Percentiles rank a stretch among this genome's conserved stretches.
Evolutionary conservation across 1,140 invertebrate species (phyloP).

Genomic region (Drosophila funebris): DNA sequence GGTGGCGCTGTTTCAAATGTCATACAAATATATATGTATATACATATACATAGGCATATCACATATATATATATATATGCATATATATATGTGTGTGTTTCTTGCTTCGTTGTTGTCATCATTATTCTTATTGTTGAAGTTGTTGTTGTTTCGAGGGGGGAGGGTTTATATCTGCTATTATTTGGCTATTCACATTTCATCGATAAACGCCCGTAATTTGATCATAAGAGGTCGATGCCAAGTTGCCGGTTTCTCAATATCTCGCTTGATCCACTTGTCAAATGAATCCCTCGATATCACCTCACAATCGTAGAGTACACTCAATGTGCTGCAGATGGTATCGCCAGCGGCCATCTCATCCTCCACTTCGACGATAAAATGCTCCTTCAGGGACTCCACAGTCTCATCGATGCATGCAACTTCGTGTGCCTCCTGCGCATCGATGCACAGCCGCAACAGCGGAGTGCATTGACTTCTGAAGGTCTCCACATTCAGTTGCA

Average conservation of each 20-base stretch:
- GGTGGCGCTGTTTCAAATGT: conserved; percentile 29
- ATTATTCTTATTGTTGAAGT: conserved; percentile 6
- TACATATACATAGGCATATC: conserved; percentile 7
- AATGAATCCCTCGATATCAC: conserved; percentile 73
- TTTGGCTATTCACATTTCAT: conserved; percentile 46
- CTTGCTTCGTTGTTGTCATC: conserved; percentile 30
- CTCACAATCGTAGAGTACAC: conserved; percentile 63
- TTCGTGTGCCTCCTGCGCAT: conserved; percentile 67
- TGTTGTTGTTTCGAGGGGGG: conserved; percentile 2
- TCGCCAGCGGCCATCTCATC: conserved; percentile 65
- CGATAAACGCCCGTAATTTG: conserved; percentile 59
- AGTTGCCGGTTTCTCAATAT: conserved; percentile 36
- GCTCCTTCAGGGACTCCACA: conserved; percentile 60
- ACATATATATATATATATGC: not conserved
- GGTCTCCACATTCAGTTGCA: conserved; percentile 60
- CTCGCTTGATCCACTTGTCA: conserved; percentile 69
- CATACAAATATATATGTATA: conserved; percentile 26
- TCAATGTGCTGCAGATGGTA: conserved; percentile 61
- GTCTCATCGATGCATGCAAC: conserved; percentile 69
- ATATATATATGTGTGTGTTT: conserved; percentile 1
- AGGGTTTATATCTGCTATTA: not conserved
- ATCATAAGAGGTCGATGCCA: conserved; percentile 44
- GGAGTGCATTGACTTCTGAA: conserved; percentile 63
- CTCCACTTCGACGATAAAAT: conserved; percentile 56
- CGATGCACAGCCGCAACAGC: conserved; percentile 61